These are phyloP conservation scores for Calycopis cecrops DNA, from an alignment of 1,140 invertebrate species.

Conservation along the genomic window DNA sequence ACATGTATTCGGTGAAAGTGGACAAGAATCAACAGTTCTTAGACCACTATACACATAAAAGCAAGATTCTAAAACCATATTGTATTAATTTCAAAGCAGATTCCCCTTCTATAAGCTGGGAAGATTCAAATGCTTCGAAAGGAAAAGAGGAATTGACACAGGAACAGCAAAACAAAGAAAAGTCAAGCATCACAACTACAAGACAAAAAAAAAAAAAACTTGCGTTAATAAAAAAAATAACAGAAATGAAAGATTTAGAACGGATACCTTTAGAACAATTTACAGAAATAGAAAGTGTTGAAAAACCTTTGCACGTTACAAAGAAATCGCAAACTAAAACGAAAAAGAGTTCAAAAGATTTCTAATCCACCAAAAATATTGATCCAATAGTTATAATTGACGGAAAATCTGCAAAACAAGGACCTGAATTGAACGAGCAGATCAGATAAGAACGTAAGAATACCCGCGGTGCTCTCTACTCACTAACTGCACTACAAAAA, in stretches of 20 bases:
- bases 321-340: constrained; percentile 33
- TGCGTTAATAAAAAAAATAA: constrained; percentile 44
- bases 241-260: constrained; percentile 56
- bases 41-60: constrained; percentile 55
- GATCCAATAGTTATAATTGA: constrained; percentile 57
- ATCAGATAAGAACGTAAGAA: no score
- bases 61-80: constrained; percentile 30
- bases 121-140: no score
- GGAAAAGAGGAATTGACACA: no score
- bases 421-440: constrained; percentile 55
- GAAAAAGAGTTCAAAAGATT: constrained; percentile 19
- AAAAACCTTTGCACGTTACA: constrained; percentile 41
- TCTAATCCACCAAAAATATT: constrained; percentile 25
- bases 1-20: constrained; percentile 58
- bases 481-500: no score
- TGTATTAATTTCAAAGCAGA: no score
- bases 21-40: constrained; percentile 66
- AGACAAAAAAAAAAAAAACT: constrained; percentile 40
- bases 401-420: constrained; percentile 58
- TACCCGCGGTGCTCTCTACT: no score
- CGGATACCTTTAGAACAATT: constrained; percentile 64
- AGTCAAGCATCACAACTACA: constrained; percentile 17
- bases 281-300: constrained; percentile 49
- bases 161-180: no score
- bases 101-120: no score